phyloP scores from a whole-genome alignment of 2,113 vertebrate genomes.

The Tenebrosternarchus preto region DNA sequence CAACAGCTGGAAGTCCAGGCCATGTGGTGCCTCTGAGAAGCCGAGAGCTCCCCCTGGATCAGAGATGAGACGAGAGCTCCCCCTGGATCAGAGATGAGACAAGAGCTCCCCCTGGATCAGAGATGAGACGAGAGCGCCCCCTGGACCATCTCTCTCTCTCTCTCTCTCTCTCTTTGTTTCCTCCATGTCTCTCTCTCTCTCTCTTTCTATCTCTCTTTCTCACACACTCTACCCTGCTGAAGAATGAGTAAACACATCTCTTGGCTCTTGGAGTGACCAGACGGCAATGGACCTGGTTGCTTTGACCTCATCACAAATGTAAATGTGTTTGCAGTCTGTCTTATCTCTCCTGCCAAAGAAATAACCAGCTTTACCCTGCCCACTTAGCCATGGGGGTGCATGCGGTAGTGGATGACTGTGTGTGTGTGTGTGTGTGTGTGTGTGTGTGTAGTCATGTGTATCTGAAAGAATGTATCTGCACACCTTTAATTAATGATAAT shows the following conservation, averaged over 20 bases:
- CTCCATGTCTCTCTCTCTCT: not conserved
- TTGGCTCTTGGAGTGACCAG: conserved; percentile 2
- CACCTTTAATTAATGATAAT: conserved; percentile 27
- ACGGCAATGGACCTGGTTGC: not conserved
- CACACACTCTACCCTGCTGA: not conserved
- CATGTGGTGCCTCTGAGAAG: not conserved
- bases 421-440: not conserved
- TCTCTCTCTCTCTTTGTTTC: not conserved
- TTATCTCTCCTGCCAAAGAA: conserved; percentile 16
- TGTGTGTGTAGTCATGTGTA: not conserved
- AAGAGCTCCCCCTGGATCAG: no score
- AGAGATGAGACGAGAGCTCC: not conserved
- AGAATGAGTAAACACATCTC: not conserved
- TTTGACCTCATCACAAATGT: conserved; percentile 23
- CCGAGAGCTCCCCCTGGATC: no score
- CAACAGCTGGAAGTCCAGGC: not conserved
- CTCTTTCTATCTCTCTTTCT: no score
- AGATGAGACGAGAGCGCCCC: not conserved
- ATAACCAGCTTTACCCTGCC: not conserved
- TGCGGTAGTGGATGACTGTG: not conserved
- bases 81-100: no score
- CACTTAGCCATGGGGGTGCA: not conserved
- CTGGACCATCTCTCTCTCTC: not conserved
- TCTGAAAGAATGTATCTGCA: conserved; percentile 24
- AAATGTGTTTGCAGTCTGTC: conserved; percentile 28